phyloP scores from a whole-genome alignment of 2,113 vertebrate genomes.

The Odocoileus virginianus region DNA sequence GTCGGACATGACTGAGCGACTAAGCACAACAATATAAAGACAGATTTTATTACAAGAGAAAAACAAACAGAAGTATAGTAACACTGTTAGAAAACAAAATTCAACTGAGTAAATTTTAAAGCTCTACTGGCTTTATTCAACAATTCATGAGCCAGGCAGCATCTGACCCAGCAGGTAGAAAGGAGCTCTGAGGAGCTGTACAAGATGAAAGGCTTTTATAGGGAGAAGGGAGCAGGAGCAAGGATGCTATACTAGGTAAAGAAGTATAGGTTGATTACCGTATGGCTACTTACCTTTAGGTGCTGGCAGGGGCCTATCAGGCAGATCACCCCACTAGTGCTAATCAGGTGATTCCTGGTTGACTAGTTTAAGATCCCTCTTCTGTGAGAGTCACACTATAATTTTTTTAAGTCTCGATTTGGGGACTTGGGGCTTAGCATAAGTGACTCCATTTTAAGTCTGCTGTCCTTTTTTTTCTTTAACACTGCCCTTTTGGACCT shows the following conservation, averaged over 20 bases:
- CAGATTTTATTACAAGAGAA: not conserved
- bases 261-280: not conserved
- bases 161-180: not conserved
- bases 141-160: not conserved
- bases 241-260: not conserved
- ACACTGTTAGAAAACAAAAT: not conserved
- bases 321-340: not conserved
- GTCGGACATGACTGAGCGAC: fast-evolving
- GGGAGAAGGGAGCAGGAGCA: not conserved
- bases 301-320: not conserved
- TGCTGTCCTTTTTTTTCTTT: not conserved
- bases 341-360: not conserved
- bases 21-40: not conserved
- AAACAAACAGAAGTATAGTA: not conserved
- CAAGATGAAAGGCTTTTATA: not conserved
- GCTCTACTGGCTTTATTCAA: not conserved
- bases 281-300: not conserved
- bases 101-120: not conserved
- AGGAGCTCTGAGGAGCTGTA: not conserved
- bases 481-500: not conserved
- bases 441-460: not conserved
- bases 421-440: not conserved
- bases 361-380: not conserved
- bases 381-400: not conserved
- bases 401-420: not conserved